Percentiles rank a stretch among this genome's conserved stretches.
Evolutionary conservation across 2,888 invertebrate species (phyloP).

Genomic region (Serripes groenlandicus): DNA sequence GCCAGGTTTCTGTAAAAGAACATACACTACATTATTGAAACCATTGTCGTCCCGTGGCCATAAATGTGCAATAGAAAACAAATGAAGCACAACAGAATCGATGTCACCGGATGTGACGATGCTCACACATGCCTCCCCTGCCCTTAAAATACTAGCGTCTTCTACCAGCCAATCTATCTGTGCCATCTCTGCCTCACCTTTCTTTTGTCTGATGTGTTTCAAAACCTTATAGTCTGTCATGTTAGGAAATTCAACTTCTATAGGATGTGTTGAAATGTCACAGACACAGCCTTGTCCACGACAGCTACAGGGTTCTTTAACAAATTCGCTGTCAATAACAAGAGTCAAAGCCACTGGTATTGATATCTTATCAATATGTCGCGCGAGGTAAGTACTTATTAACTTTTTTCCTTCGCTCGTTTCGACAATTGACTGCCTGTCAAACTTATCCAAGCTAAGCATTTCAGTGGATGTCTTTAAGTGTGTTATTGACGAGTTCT

Average conservation of each 20-base stretch:
- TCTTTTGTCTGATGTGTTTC: not conserved
- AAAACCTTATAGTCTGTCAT: not conserved
- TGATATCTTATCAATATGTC: constrained; percentile 3
- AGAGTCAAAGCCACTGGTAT: not conserved
- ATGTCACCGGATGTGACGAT: constrained; percentile 27
- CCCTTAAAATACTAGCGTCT: not conserved
- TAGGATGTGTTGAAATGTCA: not conserved
- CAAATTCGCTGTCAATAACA: not conserved
- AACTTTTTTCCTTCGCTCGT: constrained; percentile 39
- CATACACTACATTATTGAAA: constrained; percentile 16
- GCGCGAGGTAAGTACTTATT: constrained; percentile 34
- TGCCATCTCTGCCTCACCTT: constrained; percentile 31
- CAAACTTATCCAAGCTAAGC: not conserved
- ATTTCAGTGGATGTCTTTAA: constrained; percentile 1
- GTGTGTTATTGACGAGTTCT: not conserved
- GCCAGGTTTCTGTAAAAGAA: constrained; percentile 14
- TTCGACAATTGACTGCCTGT: not conserved
- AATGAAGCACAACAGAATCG: constrained; percentile 16
- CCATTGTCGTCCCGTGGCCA: constrained; percentile 11
- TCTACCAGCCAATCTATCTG: not conserved
- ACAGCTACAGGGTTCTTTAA: not conserved
- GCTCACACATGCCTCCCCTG: not conserved
- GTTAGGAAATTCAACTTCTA: too few species aligned
- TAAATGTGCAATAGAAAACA: not conserved
- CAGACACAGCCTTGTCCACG: too few species aligned